A percentile compares a stretch with the other conserved stretches of the same genome.
phyloP scores from a whole-genome alignment of 2,797 vertebrate species.

The Channa striata region DNA sequence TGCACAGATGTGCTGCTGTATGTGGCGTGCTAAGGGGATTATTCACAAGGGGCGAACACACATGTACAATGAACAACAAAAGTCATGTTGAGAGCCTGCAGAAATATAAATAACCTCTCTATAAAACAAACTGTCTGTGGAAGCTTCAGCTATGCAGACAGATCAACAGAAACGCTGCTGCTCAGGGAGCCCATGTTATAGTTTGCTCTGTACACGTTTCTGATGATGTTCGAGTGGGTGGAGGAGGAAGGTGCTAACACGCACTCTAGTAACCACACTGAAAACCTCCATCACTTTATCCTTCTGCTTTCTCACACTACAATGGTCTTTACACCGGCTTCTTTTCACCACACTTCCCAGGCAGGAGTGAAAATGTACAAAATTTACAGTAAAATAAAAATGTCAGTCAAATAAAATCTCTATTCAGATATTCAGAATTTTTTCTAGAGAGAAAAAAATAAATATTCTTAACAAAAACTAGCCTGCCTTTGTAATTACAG shows the following conservation, averaged over 20 bases:
- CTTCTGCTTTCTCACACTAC: constrained; percentile 27
- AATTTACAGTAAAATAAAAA: neutral
- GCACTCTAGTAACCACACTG: constrained; percentile 64
- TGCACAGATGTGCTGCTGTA: constrained; percentile 58
- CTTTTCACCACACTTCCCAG: constrained; percentile 18
- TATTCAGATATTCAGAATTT: no score
- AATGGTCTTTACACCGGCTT: constrained; percentile 31
- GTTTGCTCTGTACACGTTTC: constrained; percentile 34
- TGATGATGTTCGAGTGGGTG: constrained; percentile 39
- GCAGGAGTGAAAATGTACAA: constrained; percentile 36
- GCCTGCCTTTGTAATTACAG: no score
- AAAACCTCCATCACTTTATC: constrained; percentile 34
- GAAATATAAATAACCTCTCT: constrained; percentile 33
- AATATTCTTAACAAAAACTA: no score
- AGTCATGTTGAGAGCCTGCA: constrained; percentile 12
- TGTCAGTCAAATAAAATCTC: no score
- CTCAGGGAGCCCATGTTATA: constrained; percentile 39
- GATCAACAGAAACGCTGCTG: constrained; percentile 13
- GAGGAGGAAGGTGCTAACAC: constrained; percentile 45
- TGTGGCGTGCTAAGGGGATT: constrained; percentile 11
- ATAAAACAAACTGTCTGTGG: constrained; percentile 3
- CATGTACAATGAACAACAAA: constrained; percentile 13
- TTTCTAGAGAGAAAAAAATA: no score
- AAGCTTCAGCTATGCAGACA: neutral
- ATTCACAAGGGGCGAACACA: constrained; percentile 17